Evolutionary conservation across 2,797 vertebrate species (phyloP).

Genomic region (Thalassophryne amazonica): DNA sequence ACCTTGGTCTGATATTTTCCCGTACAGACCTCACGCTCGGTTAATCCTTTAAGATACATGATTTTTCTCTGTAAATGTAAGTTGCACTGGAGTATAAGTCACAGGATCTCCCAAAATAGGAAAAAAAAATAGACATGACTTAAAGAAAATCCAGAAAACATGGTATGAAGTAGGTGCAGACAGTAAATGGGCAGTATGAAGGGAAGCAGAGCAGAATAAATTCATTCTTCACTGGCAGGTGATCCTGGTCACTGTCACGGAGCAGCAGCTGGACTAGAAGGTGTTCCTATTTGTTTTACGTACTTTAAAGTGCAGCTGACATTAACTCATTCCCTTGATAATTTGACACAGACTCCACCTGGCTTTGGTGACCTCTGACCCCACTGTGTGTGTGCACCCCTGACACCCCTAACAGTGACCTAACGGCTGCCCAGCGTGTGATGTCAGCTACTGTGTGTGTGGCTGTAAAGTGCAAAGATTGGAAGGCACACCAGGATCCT

Average conservation of each 20-base stretch:
- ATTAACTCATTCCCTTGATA: constrained; percentile 79
- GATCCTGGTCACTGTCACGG: constrained; percentile 60
- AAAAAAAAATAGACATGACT: too few species aligned
- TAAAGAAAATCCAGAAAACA: too few species aligned
- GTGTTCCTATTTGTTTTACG: constrained; percentile 79
- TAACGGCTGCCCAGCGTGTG: constrained; percentile 24
- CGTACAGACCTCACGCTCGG: too few species aligned
- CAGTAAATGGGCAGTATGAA: constrained; percentile 29
- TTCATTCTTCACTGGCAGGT: constrained; percentile 67
- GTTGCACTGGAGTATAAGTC: too few species aligned
- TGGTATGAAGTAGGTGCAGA: constrained; percentile 16
- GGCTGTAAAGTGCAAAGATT: constrained; percentile 27
- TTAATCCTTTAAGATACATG: too few species aligned
- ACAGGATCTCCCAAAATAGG: too few species aligned
- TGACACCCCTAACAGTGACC: constrained; percentile 74
- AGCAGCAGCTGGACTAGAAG: constrained; percentile 73
- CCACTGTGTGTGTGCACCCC: constrained; percentile 40
- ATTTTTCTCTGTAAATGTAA: too few species aligned
- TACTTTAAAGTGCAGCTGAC: constrained; percentile 79
- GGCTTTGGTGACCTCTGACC: constrained; percentile 79
- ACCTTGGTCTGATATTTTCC: too few species aligned
- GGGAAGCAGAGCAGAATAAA: constrained; percentile 18
- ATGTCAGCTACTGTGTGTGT: constrained; percentile 42
- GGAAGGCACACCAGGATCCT: constrained; percentile 17
- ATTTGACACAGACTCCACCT: constrained; percentile 78